Evolutionary conservation across 2,888 invertebrate species (phyloP).

Genomic region (Strigamia maritima): DNA sequence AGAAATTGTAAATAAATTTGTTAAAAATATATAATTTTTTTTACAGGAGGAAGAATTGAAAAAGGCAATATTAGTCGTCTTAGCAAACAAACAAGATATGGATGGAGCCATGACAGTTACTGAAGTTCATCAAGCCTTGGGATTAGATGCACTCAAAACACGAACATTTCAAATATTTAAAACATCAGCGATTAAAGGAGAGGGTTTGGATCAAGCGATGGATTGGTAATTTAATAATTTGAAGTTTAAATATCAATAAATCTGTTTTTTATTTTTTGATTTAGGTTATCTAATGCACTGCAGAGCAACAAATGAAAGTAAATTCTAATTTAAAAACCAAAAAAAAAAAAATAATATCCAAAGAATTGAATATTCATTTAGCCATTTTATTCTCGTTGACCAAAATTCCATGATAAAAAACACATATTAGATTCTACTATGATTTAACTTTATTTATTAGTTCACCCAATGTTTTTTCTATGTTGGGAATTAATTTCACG

Average conservation of each 20-base stretch:
- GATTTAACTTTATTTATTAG: conserved; percentile 3
- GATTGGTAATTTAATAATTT: conserved; percentile 70
- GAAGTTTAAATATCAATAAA: neutral
- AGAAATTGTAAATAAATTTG: neutral
- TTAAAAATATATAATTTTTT: neutral
- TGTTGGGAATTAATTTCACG: neutral
- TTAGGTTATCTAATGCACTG: conserved; percentile 72
- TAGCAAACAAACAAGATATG: conserved; percentile 99
- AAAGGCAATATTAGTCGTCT: conserved; percentile 89
- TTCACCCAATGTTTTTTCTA: neutral
- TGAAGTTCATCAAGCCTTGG: conserved; percentile 92
- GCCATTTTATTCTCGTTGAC: neutral
- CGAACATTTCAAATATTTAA: conserved; percentile 99
- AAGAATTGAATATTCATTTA: neutral
- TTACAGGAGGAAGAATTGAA: conserved; percentile 91
- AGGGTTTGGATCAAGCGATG: conserved; percentile 98
- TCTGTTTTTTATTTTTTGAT: conserved; percentile 37
- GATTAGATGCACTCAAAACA: conserved; percentile 89
- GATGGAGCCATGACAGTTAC: conserved; percentile 94
- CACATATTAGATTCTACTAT: neutral
- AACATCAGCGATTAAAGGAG: conserved; percentile 96
- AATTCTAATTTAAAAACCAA: neutral
- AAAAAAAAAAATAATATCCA: neutral
- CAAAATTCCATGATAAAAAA: neutral
- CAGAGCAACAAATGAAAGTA: conserved; percentile 76